A percentile compares a stretch with the other conserved stretches of the same genome.
These are phyloP conservation scores for Apteryx mantelli DNA, from an alignment of 2,113 vertebrate genomes.

Conservation along the genomic window DNA sequence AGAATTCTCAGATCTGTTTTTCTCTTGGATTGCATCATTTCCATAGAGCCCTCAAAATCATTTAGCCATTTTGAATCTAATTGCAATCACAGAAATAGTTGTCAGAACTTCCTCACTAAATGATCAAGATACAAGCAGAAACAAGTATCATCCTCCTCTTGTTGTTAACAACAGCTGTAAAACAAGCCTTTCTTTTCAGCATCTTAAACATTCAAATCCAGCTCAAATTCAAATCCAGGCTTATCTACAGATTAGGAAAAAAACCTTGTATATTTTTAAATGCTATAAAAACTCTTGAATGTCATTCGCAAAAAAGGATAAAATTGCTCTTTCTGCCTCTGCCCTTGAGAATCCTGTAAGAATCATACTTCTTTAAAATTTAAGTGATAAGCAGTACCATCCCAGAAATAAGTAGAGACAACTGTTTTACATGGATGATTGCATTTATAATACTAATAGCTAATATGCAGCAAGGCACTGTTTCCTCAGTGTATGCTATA, in stretches of 20 bases:
- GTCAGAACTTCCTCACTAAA: slow-evolving; percentile 38
- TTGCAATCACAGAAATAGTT: background rate
- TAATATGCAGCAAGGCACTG: background rate
- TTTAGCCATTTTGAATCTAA: background rate
- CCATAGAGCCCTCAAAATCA: background rate
- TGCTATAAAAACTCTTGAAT: background rate
- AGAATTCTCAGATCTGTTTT: background rate
- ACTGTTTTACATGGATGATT: background rate
- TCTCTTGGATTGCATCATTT: background rate
- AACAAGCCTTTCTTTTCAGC: background rate
- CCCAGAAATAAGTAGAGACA: background rate
- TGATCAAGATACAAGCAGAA: background rate
- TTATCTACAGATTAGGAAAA: background rate
- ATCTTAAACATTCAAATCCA: background rate
- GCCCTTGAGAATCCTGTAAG: background rate
- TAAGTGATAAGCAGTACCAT: background rate
- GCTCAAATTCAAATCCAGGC: background rate
- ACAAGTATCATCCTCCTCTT: background rate
- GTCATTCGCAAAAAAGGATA: background rate
- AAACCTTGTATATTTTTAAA: background rate
- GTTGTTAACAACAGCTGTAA: background rate
- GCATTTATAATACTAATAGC: background rate
- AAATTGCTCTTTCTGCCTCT: background rate
- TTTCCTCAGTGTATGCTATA: background rate
- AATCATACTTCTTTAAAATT: background rate